These are phyloP conservation scores for Drosophila fungiperda DNA, from an alignment of 2,888 invertebrate genomes.

Conservation along the genomic window DNA sequence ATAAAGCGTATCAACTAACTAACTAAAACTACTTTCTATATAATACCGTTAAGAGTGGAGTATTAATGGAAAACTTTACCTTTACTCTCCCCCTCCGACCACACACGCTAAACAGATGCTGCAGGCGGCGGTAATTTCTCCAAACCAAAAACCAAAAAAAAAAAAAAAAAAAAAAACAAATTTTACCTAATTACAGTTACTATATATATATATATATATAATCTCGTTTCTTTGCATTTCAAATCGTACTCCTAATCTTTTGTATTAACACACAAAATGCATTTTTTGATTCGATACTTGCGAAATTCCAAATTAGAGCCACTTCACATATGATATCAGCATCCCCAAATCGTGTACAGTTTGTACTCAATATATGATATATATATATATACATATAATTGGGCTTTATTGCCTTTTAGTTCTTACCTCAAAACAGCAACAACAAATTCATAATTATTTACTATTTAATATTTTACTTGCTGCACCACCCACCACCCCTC, in stretches of 20 bases:
- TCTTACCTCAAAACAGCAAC: slow-evolving; percentile 15
- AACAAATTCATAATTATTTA: slow-evolving; percentile 37
- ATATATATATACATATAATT: slow-evolving; percentile 21
- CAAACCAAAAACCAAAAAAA: slow-evolving; percentile 5
- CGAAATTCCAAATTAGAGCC: slow-evolving; percentile 61
- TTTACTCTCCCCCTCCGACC: slow-evolving; percentile 62
- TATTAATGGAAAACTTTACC: slow-evolving; percentile 73
- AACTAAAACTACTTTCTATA: slow-evolving; percentile 18
- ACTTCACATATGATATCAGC: slow-evolving; percentile 48
- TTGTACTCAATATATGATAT: slow-evolving; percentile 14
- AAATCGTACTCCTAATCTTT: slow-evolving; percentile 42
- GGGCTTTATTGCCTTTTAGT: slow-evolving; percentile 52
- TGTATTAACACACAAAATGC: slow-evolving; percentile 46
- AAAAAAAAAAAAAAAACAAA: not conserved
- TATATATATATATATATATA: slow-evolving; percentile 32
- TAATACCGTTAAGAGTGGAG: slow-evolving; percentile 36
- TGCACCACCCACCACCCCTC: slow-evolving; percentile 32
- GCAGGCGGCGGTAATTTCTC: slow-evolving; percentile 83
- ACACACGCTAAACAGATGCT: slow-evolving; percentile 83
- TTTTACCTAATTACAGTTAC: slow-evolving; percentile 15
- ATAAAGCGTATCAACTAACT: slow-evolving; percentile 48
- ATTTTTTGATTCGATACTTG: slow-evolving; percentile 47
- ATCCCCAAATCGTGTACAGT: slow-evolving; percentile 24
- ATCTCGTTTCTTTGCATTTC: slow-evolving; percentile 47
- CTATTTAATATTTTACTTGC: slow-evolving; percentile 32